phyloP scores from a whole-genome alignment of 2,888 invertebrate species.

The Epiperipatus broadwayi region DNA sequence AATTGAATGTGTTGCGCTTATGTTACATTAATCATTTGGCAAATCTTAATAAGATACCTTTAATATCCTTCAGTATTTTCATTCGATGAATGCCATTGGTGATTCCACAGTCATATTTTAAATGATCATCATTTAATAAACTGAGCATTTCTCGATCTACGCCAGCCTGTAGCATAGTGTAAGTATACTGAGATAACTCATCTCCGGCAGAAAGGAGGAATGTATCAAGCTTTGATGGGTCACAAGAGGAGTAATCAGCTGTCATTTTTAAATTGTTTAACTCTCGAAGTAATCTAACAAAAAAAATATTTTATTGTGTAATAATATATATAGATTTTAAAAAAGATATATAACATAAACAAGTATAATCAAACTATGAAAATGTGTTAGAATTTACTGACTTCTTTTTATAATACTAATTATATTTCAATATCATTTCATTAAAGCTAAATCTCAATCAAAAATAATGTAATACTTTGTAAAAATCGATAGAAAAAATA shows the following conservation, averaged over 20 bases:
- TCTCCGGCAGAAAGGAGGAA: slow-evolving; percentile 18
- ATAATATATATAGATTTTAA: background rate
- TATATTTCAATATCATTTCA: no score
- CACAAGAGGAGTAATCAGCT: slow-evolving; percentile 87
- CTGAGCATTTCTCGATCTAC: slow-evolving; percentile 74
- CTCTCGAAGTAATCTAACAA: slow-evolving; percentile 62
- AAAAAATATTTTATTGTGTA: background rate
- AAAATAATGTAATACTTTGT: no score
- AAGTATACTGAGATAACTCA: slow-evolving; percentile 88
- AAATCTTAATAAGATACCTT: no score
- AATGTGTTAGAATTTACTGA: no score
- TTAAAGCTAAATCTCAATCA: no score
- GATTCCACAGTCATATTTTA: slow-evolving; percentile 73
- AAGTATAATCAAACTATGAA: no score
- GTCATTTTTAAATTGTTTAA: slow-evolving; percentile 77
- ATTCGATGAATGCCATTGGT: slow-evolving; percentile 81
- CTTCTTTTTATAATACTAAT: no score
- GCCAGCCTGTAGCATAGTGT: slow-evolving; percentile 83
- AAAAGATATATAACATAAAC: no score
- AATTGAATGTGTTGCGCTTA: no score
- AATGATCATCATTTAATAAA: slow-evolving; percentile 65
- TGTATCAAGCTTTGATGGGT: slow-evolving; percentile 53
- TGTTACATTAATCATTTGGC: no score
- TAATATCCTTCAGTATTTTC: slow-evolving; percentile 69
- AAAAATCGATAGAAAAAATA: no score